These are phyloP conservation scores for Oncorhynchus mykiss DNA, from an alignment of 2,113 vertebrate species.

Conservation along the genomic window DNA sequence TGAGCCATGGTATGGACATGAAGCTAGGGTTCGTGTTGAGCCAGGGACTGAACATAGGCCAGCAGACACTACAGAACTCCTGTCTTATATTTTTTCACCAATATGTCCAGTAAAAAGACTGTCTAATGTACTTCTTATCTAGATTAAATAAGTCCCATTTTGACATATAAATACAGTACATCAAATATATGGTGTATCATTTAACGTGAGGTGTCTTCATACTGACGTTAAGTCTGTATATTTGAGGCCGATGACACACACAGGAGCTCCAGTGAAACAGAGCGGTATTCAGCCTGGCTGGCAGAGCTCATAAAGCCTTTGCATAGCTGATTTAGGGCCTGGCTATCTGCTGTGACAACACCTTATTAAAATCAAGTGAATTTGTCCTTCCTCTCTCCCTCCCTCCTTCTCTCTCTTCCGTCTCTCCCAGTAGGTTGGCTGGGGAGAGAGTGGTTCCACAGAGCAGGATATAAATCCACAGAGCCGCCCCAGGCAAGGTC, in stretches of 20 bases:
- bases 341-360: slow-evolving; percentile 66
- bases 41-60: no score
- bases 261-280: slow-evolving; percentile 47
- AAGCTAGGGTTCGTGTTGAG: no score
- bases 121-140: background rate
- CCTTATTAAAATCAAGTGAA: slow-evolving; percentile 68
- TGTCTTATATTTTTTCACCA: background rate
- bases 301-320: slow-evolving; percentile 58
- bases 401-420: slow-evolving; percentile 12
- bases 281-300: slow-evolving; percentile 49
- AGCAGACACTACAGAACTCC: no score
- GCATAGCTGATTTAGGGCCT: slow-evolving; percentile 59
- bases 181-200: no score
- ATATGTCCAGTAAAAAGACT: background rate
- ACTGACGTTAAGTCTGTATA: slow-evolving; percentile 33
- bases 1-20: no score
- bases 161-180: no score
- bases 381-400: slow-evolving; percentile 57
- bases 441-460: slow-evolving; percentile 41
- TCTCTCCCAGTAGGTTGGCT: slow-evolving; percentile 21
- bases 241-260: slow-evolving; percentile 34
- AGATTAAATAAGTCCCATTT: no score
- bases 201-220: background rate
- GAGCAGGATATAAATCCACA: slow-evolving; percentile 67
- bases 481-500: slow-evolving; percentile 71